Percentiles rank a stretch among this genome's conserved stretches.
phyloP scores from a whole-genome alignment of 2,797 vertebrate species.

The Coregonus suidteri region DNA sequence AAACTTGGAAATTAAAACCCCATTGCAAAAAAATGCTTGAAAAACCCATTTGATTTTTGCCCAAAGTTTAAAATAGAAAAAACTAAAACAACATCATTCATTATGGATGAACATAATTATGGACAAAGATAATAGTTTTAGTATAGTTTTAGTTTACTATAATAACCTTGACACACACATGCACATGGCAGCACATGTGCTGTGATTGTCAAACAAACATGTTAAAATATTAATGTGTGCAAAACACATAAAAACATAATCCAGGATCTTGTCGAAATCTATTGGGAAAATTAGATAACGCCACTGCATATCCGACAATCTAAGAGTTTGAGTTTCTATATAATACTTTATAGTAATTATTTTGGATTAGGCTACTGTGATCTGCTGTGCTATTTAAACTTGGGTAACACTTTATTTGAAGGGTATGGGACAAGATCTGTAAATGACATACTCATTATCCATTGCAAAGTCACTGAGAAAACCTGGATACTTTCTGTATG shows the following conservation, averaged over 20 bases:
- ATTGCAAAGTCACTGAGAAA: too few species aligned
- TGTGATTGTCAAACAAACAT: not conserved
- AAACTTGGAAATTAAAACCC: too few species aligned
- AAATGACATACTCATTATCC: too few species aligned
- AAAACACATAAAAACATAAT: not conserved
- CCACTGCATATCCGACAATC: not conserved
- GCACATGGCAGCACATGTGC: not conserved
- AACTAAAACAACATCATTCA: too few species aligned
- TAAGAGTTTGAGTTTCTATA: not conserved
- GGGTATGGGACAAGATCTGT: too few species aligned
- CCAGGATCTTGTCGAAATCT: not conserved
- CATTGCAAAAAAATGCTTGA: too few species aligned
- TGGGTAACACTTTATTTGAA: not conserved
- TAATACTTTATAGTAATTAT: not conserved
- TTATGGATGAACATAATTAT: too few species aligned
- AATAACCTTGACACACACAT: not conserved
- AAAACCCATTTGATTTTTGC: too few species aligned
- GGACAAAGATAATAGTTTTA: too few species aligned
- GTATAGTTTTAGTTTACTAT: too few species aligned
- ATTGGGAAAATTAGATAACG: not conserved
- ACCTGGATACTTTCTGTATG: too few species aligned
- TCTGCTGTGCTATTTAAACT: not conserved
- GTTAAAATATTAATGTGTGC: not conserved
- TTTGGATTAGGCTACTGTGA: not conserved
- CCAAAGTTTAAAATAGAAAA: too few species aligned